These are phyloP conservation scores for Cephus pulcher DNA, from an alignment of 2,888 invertebrate species.

Conservation along the genomic window DNA sequence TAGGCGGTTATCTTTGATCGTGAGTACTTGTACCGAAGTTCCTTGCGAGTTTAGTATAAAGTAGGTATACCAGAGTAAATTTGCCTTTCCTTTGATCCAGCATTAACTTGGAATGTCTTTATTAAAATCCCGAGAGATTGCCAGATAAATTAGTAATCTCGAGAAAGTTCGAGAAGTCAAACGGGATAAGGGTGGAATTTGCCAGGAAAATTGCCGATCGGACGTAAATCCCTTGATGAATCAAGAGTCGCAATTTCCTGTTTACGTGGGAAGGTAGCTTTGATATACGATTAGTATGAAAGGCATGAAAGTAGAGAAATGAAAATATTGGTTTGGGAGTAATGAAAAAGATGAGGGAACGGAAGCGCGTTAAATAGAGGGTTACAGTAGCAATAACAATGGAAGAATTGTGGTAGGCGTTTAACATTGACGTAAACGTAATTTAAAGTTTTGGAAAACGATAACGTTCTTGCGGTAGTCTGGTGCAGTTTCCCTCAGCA, in stretches of 20 bases:
- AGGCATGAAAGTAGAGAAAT: neutral
- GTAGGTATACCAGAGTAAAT: neutral
- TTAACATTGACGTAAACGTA: constrained; percentile 3
- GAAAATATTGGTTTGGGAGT: neutral
- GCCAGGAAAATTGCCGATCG: neutral
- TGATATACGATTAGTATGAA: neutral
- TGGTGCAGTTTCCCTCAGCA: neutral
- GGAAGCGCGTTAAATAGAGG: neutral
- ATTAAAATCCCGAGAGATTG: neutral
- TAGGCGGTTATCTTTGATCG: neutral
- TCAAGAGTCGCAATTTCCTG: no score
- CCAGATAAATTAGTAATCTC: neutral
- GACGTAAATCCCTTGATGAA: neutral
- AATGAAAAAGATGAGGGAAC: neutral
- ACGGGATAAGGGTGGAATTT: neutral
- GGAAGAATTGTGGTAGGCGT: neutral
- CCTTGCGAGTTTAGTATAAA: neutral
- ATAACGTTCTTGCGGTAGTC: neutral
- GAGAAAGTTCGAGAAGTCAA: neutral
- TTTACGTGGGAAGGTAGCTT: neutral
- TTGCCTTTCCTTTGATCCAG: neutral
- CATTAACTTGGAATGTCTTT: neutral
- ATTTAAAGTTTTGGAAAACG: constrained; percentile 11
- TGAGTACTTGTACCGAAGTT: neutral
- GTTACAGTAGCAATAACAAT: neutral